phyloP scores from a whole-genome alignment of 1,140 invertebrate species.

The Cephus cinctus region DNA sequence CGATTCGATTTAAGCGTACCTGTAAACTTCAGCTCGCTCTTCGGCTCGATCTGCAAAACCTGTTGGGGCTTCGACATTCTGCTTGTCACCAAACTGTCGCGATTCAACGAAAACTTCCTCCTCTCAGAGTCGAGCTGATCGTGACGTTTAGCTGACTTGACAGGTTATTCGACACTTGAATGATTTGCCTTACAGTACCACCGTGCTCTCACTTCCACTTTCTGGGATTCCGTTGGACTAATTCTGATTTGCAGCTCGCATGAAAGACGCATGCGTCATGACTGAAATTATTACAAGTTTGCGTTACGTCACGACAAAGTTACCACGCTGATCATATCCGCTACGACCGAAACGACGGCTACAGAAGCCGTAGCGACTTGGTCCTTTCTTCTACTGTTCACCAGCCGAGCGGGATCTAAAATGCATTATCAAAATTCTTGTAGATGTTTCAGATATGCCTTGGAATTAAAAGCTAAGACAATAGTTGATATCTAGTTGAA shows the following conservation, averaged over 20 bases:
- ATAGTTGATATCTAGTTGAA: no score
- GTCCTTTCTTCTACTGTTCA: no score
- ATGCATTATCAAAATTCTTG: no score
- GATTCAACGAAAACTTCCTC: constrained; percentile 5
- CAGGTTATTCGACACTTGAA: constrained; percentile 19
- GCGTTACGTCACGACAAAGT: constrained; percentile 34
- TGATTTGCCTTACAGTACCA: constrained; percentile 26
- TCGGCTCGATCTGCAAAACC: constrained; percentile 70
- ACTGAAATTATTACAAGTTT: constrained; percentile 36
- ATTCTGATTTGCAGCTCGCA: constrained; percentile 36
- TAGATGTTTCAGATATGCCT: no score
- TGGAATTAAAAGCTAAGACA: no score
- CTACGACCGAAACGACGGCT: no score
- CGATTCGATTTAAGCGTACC: constrained; percentile 54
- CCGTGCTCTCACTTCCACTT: constrained; percentile 30
- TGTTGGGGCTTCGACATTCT: constrained; percentile 61
- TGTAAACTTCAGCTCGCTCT: constrained; percentile 71
- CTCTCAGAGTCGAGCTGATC: constrained; percentile 10
- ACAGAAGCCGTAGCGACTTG: no score
- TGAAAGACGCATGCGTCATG: constrained; percentile 50
- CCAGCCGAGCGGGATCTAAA: no score
- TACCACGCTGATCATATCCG: constrained; percentile 31
- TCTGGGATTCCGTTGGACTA: constrained; percentile 43
- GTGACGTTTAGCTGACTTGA: constrained; percentile 22
- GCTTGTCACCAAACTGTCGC: constrained; percentile 11